phyloP scores from a whole-genome alignment of 2,888 invertebrate species.

The Lypha dubia region DNA sequence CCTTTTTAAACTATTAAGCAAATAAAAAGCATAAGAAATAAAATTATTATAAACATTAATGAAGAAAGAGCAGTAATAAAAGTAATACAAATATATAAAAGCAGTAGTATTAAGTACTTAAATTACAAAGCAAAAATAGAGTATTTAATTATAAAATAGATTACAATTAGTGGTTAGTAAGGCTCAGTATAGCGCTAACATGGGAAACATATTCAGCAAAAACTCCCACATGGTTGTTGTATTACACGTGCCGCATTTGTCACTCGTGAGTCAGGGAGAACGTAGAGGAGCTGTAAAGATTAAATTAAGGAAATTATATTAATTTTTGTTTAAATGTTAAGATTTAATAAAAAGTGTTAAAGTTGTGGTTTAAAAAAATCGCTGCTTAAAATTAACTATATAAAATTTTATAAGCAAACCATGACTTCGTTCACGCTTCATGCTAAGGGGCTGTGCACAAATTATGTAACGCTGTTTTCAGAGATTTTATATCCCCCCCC shows the following conservation, averaged over 20 bases:
- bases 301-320: background rate
- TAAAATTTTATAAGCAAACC: no score
- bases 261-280: background rate
- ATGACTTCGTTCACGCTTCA: no score
- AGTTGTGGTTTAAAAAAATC: background rate
- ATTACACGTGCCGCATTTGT: background rate
- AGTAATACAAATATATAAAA: background rate
- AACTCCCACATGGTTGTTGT: background rate
- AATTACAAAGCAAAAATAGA: background rate
- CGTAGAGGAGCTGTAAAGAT: slow-evolving; percentile 5
- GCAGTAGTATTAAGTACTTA: slow-evolving; percentile 9
- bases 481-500: no score
- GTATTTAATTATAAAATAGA: slow-evolving; percentile 12
- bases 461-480: no score
- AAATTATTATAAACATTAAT: slow-evolving; percentile 3
- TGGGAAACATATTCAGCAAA: background rate
- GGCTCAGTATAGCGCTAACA: slow-evolving; percentile 23
- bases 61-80: background rate
- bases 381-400: no score
- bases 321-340: background rate
- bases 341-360: background rate
- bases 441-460: no score
- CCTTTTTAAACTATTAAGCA: slow-evolving; percentile 30
- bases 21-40: slow-evolving; percentile 21
- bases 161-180: slow-evolving; percentile 23